Conservation (phyloP, 1,140 invertebrate species). For the Sminthurides bifidus region DNA sequence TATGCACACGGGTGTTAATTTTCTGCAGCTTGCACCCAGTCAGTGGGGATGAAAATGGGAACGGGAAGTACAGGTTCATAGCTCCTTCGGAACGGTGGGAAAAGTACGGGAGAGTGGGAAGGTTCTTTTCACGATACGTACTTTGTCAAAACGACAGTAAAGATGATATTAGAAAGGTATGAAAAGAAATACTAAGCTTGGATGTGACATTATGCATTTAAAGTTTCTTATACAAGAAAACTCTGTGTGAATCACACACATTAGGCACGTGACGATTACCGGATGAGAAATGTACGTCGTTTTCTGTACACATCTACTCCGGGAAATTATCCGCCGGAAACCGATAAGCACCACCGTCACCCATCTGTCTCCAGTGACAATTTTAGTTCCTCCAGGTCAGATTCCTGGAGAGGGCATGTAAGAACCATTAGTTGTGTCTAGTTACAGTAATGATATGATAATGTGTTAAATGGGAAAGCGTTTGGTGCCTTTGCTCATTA, state of each 20-base stretch:
- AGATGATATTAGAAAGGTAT: slow-evolving; percentile 25
- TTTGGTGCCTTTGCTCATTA: no score
- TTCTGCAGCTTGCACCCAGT: slow-evolving; percentile 26
- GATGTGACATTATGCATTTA: not conserved
- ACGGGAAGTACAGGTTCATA: slow-evolving; percentile 31
- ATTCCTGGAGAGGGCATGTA: slow-evolving; percentile 55
- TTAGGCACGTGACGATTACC: slow-evolving; percentile 29
- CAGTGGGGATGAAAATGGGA: slow-evolving; percentile 29
- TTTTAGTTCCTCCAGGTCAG: slow-evolving; percentile 68
- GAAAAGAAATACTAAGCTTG: not conserved
- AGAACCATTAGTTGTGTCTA: not conserved
- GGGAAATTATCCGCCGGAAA: slow-evolving; percentile 20
- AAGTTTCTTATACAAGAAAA: not conserved
- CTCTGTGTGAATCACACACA: not conserved
- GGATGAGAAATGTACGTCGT: slow-evolving; percentile 30
- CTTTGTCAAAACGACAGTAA: slow-evolving; percentile 28
- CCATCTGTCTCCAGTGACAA: slow-evolving; percentile 78
- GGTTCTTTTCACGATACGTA: slow-evolving; percentile 30
- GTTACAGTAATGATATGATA: not conserved
- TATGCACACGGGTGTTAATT: no score
- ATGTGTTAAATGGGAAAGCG: no score
- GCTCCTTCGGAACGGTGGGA: slow-evolving; percentile 17
- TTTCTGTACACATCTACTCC: slow-evolving; percentile 33
- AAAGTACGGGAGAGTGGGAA: slow-evolving; percentile 20
- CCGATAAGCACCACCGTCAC: slow-evolving; percentile 48